Percentiles rank a stretch among this genome's conserved stretches.
Conservation (phyloP, 2,113 vertebrate species). For the Erinaceus europaeus region DNA sequence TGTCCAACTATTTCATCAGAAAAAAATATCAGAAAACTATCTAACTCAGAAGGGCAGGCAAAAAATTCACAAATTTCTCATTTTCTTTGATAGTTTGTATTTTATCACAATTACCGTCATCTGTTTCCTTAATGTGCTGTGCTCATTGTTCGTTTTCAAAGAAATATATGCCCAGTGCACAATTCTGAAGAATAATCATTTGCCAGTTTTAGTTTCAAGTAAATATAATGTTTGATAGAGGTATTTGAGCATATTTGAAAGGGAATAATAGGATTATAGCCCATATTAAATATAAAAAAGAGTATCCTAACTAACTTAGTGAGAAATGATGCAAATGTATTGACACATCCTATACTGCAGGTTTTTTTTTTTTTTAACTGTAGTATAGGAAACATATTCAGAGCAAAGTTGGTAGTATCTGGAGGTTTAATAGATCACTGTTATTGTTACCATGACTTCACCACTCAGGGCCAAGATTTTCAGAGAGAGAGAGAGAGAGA, state of each 20-base stretch:
- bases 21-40: not conserved
- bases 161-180: not conserved
- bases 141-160: not conserved
- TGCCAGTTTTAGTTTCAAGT: not conserved
- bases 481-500: too few species aligned
- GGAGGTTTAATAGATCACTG: too few species aligned
- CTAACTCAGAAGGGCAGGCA: not conserved
- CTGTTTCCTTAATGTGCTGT: not conserved
- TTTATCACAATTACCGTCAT: not conserved
- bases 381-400: not conserved
- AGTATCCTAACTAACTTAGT: not conserved
- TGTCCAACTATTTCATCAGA: too few species aligned
- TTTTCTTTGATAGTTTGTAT: slow-evolving; percentile 33
- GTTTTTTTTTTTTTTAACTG: too few species aligned
- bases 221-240: slow-evolving; percentile 4
- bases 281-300: not conserved
- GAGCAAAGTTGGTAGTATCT: not conserved
- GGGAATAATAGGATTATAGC: not conserved
- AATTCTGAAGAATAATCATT: not conserved
- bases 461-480: too few species aligned
- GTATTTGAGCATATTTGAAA: not conserved
- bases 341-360: too few species aligned
- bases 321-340: not conserved
- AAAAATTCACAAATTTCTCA: not conserved
- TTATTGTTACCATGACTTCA: too few species aligned